Evolutionary conservation across 2,113 vertebrate species (phyloP), one percentile per base, ranked within the genome.

Genomic region (Aix galericulata): DNA sequence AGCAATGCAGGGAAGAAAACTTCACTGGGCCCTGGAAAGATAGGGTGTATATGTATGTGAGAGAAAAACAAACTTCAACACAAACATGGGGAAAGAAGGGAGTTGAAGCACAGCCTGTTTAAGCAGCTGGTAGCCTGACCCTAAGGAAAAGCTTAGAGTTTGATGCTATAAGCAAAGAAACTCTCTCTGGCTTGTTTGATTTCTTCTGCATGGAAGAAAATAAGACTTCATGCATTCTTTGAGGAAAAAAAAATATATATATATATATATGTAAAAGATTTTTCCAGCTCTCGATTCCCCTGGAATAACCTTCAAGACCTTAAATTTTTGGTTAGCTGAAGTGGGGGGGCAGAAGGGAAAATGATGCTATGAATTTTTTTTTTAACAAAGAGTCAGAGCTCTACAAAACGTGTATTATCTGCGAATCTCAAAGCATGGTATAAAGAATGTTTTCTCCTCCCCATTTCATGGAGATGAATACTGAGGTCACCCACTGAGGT

Each of bases 81-180:
- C 38, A 78, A 64, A 34, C 36, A 72, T 27, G 58, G 62, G 50
- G 55, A 77, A 84, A 89, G 71, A 87, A 91, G 4, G 36, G 25
- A 93, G 62, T 17, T 88, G 89, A 87, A 91, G 36, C 53, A 79
- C 66, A 82, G 71, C 11, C 63, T 89, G 62, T 58, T 89, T 44
- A 91, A 82, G 91, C 91, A 95, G 67, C 91, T 95, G 87, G 89
- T 89, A 82, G 58, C 25, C 55, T 91, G 84, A 91, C 84, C 93
- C 75, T 32, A 69, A 95, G 77, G 62, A 89, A 93, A 72, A 93
- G 36, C 78, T 81, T 88, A 16, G 26, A 81, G 48, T 89, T 77
- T 63, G 78, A 91, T 86, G 79, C 59, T 94, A 31, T 63, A 89
- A 92, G 87, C 36, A 89, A 59, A 94, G 78, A 73, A 94, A 85